A percentile compares a stretch with the other conserved stretches of the same genome.
Evolutionary conservation across 2,888 invertebrate species (phyloP).

Genomic region (Heliconius aoede): DNA sequence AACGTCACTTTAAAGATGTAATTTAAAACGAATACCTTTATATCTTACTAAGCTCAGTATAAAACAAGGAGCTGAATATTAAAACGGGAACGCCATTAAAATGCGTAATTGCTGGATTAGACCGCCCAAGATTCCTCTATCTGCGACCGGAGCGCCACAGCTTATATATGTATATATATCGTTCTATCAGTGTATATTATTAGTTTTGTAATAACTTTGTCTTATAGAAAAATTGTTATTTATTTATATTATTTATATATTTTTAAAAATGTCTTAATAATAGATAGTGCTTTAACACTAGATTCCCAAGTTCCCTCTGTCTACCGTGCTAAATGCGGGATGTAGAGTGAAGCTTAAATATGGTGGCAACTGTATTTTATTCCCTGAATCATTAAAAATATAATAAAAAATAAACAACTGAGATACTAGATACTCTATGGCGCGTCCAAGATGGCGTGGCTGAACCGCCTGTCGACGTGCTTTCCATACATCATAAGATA

Average conservation of each 20-base stretch:
- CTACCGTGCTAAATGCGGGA: too few species aligned
- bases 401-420: background rate
- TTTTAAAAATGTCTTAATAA: too few species aligned
- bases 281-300: too few species aligned
- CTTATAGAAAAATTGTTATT: background rate
- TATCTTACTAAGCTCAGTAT: conserved; percentile 64
- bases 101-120: conserved; percentile 83
- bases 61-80: conserved; percentile 82
- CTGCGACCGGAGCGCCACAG: conserved; percentile 51
- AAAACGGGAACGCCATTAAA: conserved; percentile 82
- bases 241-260: background rate
- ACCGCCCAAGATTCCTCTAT: conserved; percentile 80
- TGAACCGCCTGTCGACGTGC: conserved; percentile 74
- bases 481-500: conserved; percentile 77
- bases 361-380: too few species aligned
- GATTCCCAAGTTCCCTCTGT: too few species aligned
- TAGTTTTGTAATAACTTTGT: conserved; percentile 16
- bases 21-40: conserved; percentile 51
- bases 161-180: conserved; percentile 43
- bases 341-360: too few species aligned
- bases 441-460: conserved; percentile 63
- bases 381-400: background rate
- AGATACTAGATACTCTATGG: conserved; percentile 44
- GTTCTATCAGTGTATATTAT: conserved; percentile 26
- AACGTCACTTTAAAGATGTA: conserved; percentile 43